Evolutionary conservation across 2,113 vertebrate species (phyloP).

Genomic region (Ammodytes dubius): DNA sequence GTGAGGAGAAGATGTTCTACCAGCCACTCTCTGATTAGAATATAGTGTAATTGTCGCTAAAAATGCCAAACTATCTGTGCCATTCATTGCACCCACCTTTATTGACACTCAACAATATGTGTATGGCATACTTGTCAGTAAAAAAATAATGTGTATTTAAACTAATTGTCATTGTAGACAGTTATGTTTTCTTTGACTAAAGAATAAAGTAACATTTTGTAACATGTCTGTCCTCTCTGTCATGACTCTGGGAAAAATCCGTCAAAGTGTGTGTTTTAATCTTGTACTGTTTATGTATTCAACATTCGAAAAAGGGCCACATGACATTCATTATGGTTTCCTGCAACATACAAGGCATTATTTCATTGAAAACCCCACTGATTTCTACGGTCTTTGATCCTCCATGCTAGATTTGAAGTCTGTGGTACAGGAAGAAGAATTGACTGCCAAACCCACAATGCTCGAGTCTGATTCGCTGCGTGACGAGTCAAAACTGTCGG

Average conservation of each 20-base stretch:
- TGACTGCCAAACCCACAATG: background rate
- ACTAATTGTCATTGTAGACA: background rate
- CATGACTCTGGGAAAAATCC: background rate
- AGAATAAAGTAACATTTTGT: background rate
- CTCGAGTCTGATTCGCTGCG: background rate
- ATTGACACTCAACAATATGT: background rate
- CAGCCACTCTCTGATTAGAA: background rate
- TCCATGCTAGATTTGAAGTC: background rate
- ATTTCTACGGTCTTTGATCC: background rate
- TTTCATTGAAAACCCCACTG: background rate
- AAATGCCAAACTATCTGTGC: background rate
- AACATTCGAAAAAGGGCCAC: background rate
- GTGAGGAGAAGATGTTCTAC: background rate
- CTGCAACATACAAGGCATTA: background rate
- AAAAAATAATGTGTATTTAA: background rate
- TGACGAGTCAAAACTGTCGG: background rate
- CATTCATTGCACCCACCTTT: background rate
- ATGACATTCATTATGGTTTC: background rate
- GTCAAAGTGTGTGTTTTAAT: background rate
- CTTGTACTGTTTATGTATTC: background rate
- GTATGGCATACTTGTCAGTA: background rate
- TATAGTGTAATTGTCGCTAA: background rate
- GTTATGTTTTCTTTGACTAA: background rate
- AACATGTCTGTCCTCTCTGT: background rate
- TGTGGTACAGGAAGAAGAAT: background rate